These are phyloP conservation scores for Melanargia galathea DNA, from an alignment of 2,888 invertebrate genomes.

Conservation along the genomic window DNA sequence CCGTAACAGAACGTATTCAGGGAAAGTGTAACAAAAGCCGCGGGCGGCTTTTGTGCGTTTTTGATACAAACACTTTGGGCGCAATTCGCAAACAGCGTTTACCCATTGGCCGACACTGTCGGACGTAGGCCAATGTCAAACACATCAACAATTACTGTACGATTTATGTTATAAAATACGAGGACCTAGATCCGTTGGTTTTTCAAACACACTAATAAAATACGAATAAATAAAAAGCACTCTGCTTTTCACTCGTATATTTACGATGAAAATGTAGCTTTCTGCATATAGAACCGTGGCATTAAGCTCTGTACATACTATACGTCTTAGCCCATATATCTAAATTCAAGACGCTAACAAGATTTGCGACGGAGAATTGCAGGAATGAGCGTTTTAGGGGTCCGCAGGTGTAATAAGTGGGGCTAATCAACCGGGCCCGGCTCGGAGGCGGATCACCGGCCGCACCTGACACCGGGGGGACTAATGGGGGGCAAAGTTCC, in stretches of 20 bases:
- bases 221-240: neutral
- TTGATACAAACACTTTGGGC: too few species aligned
- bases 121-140: too few species aligned
- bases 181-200: too few species aligned
- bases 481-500: slow-evolving; percentile 17
- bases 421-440: slow-evolving; percentile 38
- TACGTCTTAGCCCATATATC: neutral
- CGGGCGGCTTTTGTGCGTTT: too few species aligned
- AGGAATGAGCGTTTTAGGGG: slow-evolving; percentile 22
- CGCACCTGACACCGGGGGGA: slow-evolving; percentile 37
- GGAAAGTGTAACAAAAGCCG: too few species aligned
- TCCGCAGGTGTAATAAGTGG: slow-evolving; percentile 38
- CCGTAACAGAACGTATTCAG: too few species aligned
- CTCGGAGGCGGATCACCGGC: slow-evolving; percentile 32
- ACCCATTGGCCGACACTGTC: too few species aligned
- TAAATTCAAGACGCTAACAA: slow-evolving; percentile 22
- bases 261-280: neutral
- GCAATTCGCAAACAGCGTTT: too few species aligned
- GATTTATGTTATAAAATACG: too few species aligned
- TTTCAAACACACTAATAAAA: neutral
- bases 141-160: too few species aligned
- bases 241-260: neutral
- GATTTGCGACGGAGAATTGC: slow-evolving; percentile 22
- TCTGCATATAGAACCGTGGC: slow-evolving; percentile 4
- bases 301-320: neutral